Percentiles rank a stretch among this genome's conserved stretches.
These are phyloP conservation scores for Scaptomyza parva DNA, from an alignment of 2,888 invertebrate species.

Conservation along the genomic window DNA sequence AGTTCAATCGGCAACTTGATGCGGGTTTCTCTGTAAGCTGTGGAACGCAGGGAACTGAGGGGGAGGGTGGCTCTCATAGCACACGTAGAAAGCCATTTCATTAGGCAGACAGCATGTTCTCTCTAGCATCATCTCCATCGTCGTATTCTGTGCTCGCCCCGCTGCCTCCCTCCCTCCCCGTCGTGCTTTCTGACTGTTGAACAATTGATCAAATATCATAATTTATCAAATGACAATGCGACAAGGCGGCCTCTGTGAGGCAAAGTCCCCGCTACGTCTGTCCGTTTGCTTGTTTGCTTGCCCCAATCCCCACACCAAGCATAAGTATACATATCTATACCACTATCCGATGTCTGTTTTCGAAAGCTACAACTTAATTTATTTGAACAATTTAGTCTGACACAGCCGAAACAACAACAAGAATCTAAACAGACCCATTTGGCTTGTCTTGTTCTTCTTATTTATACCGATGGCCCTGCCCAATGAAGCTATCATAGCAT, in stretches of 20 bases:
- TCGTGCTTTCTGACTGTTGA: slow-evolving; percentile 55
- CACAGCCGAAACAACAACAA: slow-evolving; percentile 51
- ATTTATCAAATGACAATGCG: slow-evolving; percentile 81
- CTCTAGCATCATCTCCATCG: slow-evolving; percentile 1
- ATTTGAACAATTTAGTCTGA: slow-evolving; percentile 80
- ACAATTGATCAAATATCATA: slow-evolving; percentile 82
- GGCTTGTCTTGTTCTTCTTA: slow-evolving; percentile 63
- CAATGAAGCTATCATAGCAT: slow-evolving; percentile 72
- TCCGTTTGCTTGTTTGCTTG: slow-evolving; percentile 67
- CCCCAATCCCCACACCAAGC: slow-evolving; percentile 73
- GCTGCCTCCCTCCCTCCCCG: slow-evolving; percentile 31
- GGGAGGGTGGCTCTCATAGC: slow-evolving; percentile 22
- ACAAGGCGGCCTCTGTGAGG: slow-evolving; percentile 71
- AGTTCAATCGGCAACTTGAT: slow-evolving; percentile 75
- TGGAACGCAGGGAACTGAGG: not conserved
- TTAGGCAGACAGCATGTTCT: slow-evolving; percentile 47
- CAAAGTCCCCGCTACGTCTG: slow-evolving; percentile 46
- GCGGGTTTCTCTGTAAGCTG: slow-evolving; percentile 41
- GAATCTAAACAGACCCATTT: slow-evolving; percentile 54
- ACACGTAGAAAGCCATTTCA: slow-evolving; percentile 69
- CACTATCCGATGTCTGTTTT: slow-evolving; percentile 48
- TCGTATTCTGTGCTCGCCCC: slow-evolving; percentile 12
- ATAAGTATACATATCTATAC: slow-evolving; percentile 10
- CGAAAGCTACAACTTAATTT: slow-evolving; percentile 79
- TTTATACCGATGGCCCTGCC: slow-evolving; percentile 64